Percentiles rank a stretch among this genome's conserved stretches.
Conservation (phyloP, 2,888 invertebrate genomes). For the Acleris sparsana region DNA sequence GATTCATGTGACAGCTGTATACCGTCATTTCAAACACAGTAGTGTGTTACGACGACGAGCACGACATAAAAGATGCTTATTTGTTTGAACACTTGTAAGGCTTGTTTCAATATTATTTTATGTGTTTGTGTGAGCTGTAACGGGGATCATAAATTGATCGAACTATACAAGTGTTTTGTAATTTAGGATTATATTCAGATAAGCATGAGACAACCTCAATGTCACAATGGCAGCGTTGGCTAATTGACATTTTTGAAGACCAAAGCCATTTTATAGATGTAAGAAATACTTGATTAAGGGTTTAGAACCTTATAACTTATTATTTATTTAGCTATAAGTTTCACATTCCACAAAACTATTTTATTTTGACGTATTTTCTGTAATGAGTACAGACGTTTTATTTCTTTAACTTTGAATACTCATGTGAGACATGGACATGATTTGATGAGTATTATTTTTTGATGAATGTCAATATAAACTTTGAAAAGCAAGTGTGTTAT, state of each 20-base stretch:
- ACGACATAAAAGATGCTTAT: too few relatives aligned
- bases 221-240: slow-evolving; percentile 2
- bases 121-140: too few relatives aligned
- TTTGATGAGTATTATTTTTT: slow-evolving; percentile 56
- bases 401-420: slow-evolving; percentile 50
- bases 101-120: too few relatives aligned
- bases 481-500: slow-evolving; percentile 29
- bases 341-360: slow-evolving; percentile 52
- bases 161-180: too few relatives aligned
- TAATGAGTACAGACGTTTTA: slow-evolving; percentile 38
- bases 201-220: too few relatives aligned
- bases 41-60: too few relatives aligned
- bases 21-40: too few relatives aligned
- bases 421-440: slow-evolving; percentile 68
- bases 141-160: too few relatives aligned
- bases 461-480: slow-evolving; percentile 51
- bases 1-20: too few relatives aligned
- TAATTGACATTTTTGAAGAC: slow-evolving; percentile 13
- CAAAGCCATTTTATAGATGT: slow-evolving; percentile 39
- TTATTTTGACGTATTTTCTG: slow-evolving; percentile 40
- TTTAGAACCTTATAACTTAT: slow-evolving; percentile 33
- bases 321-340: slow-evolving; percentile 33
- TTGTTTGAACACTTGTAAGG: too few relatives aligned
- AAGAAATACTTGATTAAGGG: slow-evolving; percentile 23
- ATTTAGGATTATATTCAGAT: too few relatives aligned